Conservation (phyloP, 2,888 invertebrate species). For the Eristalis pertinax region DNA sequence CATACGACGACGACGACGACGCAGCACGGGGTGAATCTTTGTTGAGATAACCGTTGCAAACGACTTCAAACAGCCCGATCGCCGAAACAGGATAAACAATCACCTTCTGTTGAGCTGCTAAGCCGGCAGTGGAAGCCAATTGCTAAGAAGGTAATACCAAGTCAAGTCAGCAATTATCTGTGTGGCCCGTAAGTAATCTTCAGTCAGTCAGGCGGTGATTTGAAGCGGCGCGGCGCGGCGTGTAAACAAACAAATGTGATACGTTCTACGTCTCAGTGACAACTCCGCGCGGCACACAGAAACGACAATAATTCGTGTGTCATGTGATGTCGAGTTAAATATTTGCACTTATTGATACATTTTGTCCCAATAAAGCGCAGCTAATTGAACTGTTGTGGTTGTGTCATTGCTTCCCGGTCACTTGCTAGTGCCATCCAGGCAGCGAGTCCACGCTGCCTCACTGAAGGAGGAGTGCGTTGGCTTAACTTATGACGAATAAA, state of each 20-base stretch:
- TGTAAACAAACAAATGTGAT: constrained; percentile 20
- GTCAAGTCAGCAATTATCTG: constrained; percentile 6
- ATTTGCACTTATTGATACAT: constrained; percentile 58
- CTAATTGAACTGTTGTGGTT: constrained; percentile 68
- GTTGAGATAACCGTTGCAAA: constrained; percentile 2
- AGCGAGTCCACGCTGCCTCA: neutral
- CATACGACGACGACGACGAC: neutral
- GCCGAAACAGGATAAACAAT: neutral
- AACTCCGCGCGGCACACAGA: neutral
- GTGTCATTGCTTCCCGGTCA: constrained; percentile 26
- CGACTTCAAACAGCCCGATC: neutral
- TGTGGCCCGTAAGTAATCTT: constrained; percentile 17
- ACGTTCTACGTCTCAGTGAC: constrained; percentile 13
- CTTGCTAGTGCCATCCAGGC: neutral
- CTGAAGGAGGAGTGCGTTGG: neutral
- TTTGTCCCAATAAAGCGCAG: constrained; percentile 40
- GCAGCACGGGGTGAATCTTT: neutral
- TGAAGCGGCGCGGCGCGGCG: constrained; percentile 42
- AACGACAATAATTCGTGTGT: constrained; percentile 45
- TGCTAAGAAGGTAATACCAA: constrained; percentile 55
- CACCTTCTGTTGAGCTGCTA: neutral
- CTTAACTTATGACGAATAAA: constrained; percentile 28
- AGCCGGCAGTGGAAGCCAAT: constrained; percentile 32
- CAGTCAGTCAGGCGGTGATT: constrained; percentile 31
- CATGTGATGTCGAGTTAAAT: constrained; percentile 64